Conservation (phyloP, 2,888 invertebrate species). For the Plebejus melissa region DNA sequence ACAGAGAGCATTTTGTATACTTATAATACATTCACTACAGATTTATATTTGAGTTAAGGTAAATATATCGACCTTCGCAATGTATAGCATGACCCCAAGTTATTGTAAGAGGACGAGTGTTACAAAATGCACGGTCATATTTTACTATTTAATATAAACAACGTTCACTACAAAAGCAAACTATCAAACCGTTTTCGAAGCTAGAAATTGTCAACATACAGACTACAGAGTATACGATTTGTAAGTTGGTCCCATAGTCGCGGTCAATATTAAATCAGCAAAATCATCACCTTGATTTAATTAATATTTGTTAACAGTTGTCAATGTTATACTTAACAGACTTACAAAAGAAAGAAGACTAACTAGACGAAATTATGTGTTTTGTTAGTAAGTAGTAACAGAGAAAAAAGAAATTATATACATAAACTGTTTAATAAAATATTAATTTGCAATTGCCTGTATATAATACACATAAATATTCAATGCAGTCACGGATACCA, state of each 20-base stretch:
- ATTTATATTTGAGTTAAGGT: constrained; percentile 25
- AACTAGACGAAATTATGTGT: background rate
- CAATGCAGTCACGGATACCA: background rate
- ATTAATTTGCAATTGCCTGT: background rate
- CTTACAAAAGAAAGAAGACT: background rate
- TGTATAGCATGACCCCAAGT: constrained; percentile 17
- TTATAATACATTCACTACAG: constrained; percentile 31
- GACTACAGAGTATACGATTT: constrained; percentile 1
- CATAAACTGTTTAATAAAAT: background rate
- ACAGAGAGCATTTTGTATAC: constrained; percentile 60
- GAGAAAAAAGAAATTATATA: too few relatives aligned
- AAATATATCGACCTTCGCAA: constrained; percentile 12
- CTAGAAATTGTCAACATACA: constrained; percentile 5
- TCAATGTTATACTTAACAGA: background rate
- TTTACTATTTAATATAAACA: constrained; percentile 6
- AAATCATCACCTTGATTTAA: background rate
- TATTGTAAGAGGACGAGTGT: background rate
- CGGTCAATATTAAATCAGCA: background rate
- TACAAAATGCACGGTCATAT: background rate
- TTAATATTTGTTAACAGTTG: too few relatives aligned
- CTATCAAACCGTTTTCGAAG: constrained; percentile 15
- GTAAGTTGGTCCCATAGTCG: constrained; percentile 19
- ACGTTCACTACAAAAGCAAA: constrained; percentile 14
- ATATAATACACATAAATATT: background rate
- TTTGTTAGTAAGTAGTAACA: background rate